Evolutionary conservation across 2,113 vertebrate species (phyloP).

Genomic region (Triplophysa tibetana): DNA sequence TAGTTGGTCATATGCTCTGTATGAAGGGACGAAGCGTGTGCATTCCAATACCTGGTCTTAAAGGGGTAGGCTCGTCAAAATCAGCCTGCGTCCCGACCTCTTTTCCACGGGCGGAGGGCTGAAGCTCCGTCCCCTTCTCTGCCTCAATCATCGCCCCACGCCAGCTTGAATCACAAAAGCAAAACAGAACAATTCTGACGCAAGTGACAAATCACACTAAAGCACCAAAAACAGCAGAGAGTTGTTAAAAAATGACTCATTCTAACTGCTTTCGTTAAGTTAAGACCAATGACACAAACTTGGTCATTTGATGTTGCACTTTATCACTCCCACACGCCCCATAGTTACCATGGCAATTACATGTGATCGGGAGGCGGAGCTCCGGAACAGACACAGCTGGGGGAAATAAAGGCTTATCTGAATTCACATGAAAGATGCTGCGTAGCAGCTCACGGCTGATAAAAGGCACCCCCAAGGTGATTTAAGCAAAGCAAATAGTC

Average conservation of each 20-base stretch:
- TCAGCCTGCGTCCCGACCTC: slow-evolving; percentile 61
- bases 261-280: too few species aligned
- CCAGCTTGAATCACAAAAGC: slow-evolving; percentile 76
- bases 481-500: not conserved
- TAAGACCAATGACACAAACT: too few species aligned
- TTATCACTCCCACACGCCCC: not conserved
- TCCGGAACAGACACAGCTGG: slow-evolving; percentile 19
- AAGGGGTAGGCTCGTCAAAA: slow-evolving; percentile 48
- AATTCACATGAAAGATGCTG: slow-evolving; percentile 3
- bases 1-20: too few species aligned
- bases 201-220: not conserved
- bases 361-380: not conserved
- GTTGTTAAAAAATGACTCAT: too few species aligned
- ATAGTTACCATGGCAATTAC: not conserved
- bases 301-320: too few species aligned
- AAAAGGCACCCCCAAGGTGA: not conserved
- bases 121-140: slow-evolving; percentile 74
- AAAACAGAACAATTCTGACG: not conserved
- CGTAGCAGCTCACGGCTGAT: not conserved
- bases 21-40: not conserved
- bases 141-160: slow-evolving; percentile 88
- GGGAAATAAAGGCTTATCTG: slow-evolving; percentile 13
- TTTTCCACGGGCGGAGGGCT: slow-evolving; percentile 66
- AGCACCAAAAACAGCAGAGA: too few species aligned
- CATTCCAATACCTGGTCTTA: slow-evolving; percentile 71